Evolutionary conservation across 2,888 invertebrate genomes (phyloP), one percentile per base, ranked within the genome.

Genomic region (Agriopis marginaria): DNA sequence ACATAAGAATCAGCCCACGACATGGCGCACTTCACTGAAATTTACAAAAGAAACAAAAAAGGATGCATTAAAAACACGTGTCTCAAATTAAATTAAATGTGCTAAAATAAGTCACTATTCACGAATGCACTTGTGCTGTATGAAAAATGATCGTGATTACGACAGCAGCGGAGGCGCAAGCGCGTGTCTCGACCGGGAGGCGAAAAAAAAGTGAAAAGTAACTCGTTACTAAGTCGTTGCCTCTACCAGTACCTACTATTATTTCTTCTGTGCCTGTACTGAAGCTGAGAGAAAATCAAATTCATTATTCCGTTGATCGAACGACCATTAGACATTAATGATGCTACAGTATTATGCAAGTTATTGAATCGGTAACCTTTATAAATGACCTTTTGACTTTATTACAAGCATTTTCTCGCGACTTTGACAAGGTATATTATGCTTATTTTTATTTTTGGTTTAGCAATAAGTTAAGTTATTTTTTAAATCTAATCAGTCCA

Each of bases 141-240:
- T 79, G 76, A 82, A 86, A 82, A 82, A 81, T 78, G 77, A 75
- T 71, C 78, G 77, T 72, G 82, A 87, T 86, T 86, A 86, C 82
- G 79, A 83, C 77, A 81, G 80, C 82, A 78, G 78, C 64, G 50
- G 80, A 82, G 83, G 63, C 67, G 66, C 67, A 89, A 81, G 84
- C 91, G 92, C 89, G 90, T 89, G 90, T 81, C 82, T 87, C 80
- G 81, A 83, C 80, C 83, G 83, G 82, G 87, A 80, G 84, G 83
- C 88, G 87, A 91, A 93, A 93, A 93, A 92, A 93, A 93, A 94
- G 93, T 92, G 93, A 93, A 93, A 93, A 89, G 87, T 83, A 74
- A 80, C 82, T 77, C 73, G 84, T 81, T 79, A 81, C 77, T 75
- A 80, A 86, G 85, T 85, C 84, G 86, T 82, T 84, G 87, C 84